phyloP scores from a whole-genome alignment of 2,888 invertebrate genomes.

The Mallateleia sp. region DNA sequence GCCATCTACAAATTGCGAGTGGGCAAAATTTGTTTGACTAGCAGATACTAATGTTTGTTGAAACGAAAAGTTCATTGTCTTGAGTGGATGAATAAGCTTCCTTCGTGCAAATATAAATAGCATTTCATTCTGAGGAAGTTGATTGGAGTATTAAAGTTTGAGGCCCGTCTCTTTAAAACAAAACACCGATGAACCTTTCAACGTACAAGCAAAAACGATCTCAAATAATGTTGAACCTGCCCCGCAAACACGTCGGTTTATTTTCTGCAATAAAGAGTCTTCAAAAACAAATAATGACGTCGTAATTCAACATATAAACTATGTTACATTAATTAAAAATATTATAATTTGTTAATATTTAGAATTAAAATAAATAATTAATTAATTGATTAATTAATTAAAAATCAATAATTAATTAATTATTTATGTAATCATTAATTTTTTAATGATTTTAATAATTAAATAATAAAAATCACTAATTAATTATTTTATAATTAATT shows the following conservation, averaged over 20 bases:
- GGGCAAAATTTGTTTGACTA: slow-evolving; percentile 26
- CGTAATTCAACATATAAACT: too few relatives aligned
- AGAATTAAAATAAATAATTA: too few relatives aligned
- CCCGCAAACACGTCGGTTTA: background rate
- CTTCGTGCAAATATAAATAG: slow-evolving; percentile 62
- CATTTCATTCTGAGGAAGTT: slow-evolving; percentile 57
- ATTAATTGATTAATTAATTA: too few relatives aligned
- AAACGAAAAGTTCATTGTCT: slow-evolving; percentile 57
- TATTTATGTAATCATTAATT: too few relatives aligned
- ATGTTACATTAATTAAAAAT: too few relatives aligned
- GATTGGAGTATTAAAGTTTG: slow-evolving; percentile 44
- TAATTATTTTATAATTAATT: too few relatives aligned
- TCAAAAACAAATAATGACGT: too few relatives aligned
- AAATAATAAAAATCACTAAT: too few relatives aligned
- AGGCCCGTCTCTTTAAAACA: slow-evolving; percentile 23
- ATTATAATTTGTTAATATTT: too few relatives aligned
- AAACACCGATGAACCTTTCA: slow-evolving; percentile 8
- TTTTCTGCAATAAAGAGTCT: too few relatives aligned
- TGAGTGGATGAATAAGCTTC: slow-evolving; percentile 45
- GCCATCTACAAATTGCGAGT: slow-evolving; percentile 23
- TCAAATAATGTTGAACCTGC: slow-evolving; percentile 42
- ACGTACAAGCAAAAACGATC: slow-evolving; percentile 28
- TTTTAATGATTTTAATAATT: too few relatives aligned
- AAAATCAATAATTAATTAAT: too few relatives aligned
- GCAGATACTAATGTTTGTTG: slow-evolving; percentile 48